These are phyloP conservation scores for Dyspetes luteomarginatus DNA, from an alignment of 2,888 invertebrate genomes.

Conservation along the genomic window DNA sequence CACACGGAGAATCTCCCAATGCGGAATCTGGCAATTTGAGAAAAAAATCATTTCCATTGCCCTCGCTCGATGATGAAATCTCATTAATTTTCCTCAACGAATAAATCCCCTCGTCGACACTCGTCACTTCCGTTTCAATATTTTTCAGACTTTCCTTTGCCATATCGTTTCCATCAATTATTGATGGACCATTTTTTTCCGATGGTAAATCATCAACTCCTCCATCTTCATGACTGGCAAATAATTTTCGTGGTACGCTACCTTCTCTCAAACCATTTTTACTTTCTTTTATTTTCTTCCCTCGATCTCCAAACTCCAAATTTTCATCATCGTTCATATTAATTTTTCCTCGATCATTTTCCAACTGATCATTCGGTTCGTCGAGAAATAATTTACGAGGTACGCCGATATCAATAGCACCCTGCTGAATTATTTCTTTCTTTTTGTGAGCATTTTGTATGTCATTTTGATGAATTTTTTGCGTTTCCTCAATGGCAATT, in stretches of 20 bases:
- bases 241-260: constrained; percentile 67
- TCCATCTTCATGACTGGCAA: constrained; percentile 50
- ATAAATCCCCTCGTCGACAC: constrained; percentile 36
- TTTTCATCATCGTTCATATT: constrained; percentile 10
- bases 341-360: constrained; percentile 1
- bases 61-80: constrained; percentile 5
- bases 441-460: constrained; percentile 67
- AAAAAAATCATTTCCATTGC: constrained; percentile 50
- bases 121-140: constrained; percentile 13
- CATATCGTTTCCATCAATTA: not conserved
- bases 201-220: constrained; percentile 54
- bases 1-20: not conserved
- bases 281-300: constrained; percentile 55
- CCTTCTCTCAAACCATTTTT: constrained; percentile 58
- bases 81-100: constrained; percentile 33
- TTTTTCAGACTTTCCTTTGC: constrained; percentile 27
- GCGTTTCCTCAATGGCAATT: constrained; percentile 59
- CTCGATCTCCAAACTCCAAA: constrained; percentile 24
- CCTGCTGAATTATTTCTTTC: constrained; percentile 68
- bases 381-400: constrained; percentile 70
- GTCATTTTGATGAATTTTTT: constrained; percentile 57
- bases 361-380: constrained; percentile 42
- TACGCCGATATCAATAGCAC: constrained; percentile 65
- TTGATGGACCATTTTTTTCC: constrained; percentile 37
- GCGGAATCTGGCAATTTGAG: constrained; percentile 62